Conservation (phyloP, 2,888 invertebrate genomes). For the Leptopterna dolabrata region DNA sequence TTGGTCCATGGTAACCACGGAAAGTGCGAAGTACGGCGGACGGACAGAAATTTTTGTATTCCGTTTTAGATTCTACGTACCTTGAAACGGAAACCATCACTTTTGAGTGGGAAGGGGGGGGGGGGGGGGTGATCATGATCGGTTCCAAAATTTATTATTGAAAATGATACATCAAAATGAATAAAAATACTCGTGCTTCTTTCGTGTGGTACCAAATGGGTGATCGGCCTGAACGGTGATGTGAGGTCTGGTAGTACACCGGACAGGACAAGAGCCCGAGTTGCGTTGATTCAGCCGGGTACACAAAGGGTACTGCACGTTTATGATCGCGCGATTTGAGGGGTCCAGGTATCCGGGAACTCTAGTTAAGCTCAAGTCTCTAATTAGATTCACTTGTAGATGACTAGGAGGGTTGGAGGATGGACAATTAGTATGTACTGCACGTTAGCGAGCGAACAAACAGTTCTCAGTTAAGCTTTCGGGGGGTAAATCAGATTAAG, state of each 20-base stretch:
- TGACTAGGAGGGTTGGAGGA: neutral
- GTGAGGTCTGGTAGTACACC: neutral
- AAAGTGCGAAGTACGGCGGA: too few species aligned
- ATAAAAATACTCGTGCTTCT: too few species aligned
- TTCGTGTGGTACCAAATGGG: neutral
- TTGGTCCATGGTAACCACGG: too few species aligned
- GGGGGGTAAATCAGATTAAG: slow-evolving; percentile 48
- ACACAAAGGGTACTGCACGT: neutral
- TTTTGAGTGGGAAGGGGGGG: too few species aligned
- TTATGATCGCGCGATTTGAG: slow-evolving; percentile 9
- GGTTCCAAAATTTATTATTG: too few species aligned
- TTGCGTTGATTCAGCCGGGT: neutral
- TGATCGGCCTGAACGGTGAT: neutral
- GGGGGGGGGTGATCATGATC: too few species aligned
- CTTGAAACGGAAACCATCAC: too few species aligned
- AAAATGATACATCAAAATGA: too few species aligned
- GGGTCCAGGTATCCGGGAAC: neutral
- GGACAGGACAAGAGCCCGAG: neutral
- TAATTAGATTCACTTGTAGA: slow-evolving; percentile 45
- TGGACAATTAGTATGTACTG: slow-evolving; percentile 51
- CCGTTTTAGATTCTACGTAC: too few species aligned
- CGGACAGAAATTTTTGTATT: too few species aligned
- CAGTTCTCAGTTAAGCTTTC: slow-evolving; percentile 53
- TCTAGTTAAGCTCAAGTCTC: slow-evolving; percentile 27
- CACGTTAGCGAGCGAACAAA: slow-evolving; percentile 41